Conservation (phyloP, 2,888 invertebrate genomes). For the Eristalinus aeneus region DNA sequence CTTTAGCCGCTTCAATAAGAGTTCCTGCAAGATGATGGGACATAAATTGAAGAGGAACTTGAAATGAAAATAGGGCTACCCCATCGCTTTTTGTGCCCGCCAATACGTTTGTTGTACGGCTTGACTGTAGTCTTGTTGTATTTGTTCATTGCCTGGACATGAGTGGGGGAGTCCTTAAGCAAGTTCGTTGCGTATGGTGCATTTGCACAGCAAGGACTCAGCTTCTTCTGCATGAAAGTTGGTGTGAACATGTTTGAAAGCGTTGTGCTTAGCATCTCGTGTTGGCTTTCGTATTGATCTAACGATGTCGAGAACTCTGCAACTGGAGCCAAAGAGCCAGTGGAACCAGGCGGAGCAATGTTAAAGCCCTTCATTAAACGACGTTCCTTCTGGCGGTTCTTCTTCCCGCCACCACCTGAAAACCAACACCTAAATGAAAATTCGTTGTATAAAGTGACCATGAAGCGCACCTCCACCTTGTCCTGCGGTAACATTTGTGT, state of each 20-base stretch:
- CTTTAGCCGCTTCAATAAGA: slow-evolving; percentile 92
- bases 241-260: slow-evolving; percentile 85
- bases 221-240: slow-evolving; percentile 78
- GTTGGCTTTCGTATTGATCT: slow-evolving; percentile 83
- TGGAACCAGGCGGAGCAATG: slow-evolving; percentile 88
- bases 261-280: slow-evolving; percentile 86
- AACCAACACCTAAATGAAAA: slow-evolving; percentile 47
- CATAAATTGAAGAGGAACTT: background rate
- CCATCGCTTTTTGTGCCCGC: slow-evolving; percentile 89
- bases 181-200: slow-evolving; percentile 76
- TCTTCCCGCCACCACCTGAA: slow-evolving; percentile 93
- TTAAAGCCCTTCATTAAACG: slow-evolving; percentile 97
- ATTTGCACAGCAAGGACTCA: slow-evolving; percentile 73
- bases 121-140: slow-evolving; percentile 78
- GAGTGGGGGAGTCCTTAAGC: slow-evolving; percentile 63
- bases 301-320: slow-evolving; percentile 90
- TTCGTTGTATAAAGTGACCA: slow-evolving; percentile 68
- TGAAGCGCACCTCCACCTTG: slow-evolving; percentile 86
- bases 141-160: slow-evolving; percentile 75
- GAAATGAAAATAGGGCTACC: slow-evolving; percentile 78
- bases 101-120: slow-evolving; percentile 81
- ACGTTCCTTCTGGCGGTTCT: slow-evolving; percentile 95
- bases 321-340: slow-evolving; percentile 86
- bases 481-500: slow-evolving; percentile 91
- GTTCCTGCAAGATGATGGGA: slow-evolving; percentile 80